These are phyloP conservation scores for Acanthurus tractus DNA, from an alignment of 2,797 vertebrate genomes.

Conservation along the genomic window DNA sequence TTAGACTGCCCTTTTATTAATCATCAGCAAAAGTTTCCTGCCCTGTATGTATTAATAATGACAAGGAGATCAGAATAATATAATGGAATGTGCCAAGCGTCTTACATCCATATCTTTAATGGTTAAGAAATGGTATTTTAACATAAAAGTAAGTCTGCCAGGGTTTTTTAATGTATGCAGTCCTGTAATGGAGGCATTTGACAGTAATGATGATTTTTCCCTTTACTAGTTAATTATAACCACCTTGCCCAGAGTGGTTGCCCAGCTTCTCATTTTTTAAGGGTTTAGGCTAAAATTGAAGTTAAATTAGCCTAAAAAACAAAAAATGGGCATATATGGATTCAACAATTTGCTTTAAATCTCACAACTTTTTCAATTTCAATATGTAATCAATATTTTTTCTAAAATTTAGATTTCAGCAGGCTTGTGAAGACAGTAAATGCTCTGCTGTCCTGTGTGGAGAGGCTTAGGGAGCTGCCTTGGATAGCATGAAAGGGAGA, in stretches of 20 bases:
- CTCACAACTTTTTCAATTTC: slow-evolving; percentile 24
- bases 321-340: background rate
- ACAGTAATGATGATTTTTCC: background rate
- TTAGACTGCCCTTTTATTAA: slow-evolving; percentile 35
- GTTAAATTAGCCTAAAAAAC: background rate
- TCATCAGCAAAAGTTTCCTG: slow-evolving; percentile 27
- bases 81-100: background rate
- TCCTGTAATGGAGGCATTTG: background rate
- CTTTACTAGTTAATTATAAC: background rate
- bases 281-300: background rate
- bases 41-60: slow-evolving; percentile 9
- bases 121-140: background rate
- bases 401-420: slow-evolving; percentile 42
- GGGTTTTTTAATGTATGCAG: background rate
- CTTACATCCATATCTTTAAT: slow-evolving; percentile 4
- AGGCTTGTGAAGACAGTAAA: slow-evolving; percentile 61
- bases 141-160: background rate
- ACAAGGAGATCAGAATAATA: slow-evolving; percentile 26
- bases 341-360: slow-evolving; percentile 32
- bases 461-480: slow-evolving; percentile 69
- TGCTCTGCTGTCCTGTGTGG: slow-evolving; percentile 60
- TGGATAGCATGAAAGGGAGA: slow-evolving; percentile 71
- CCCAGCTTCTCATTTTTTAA: background rate
- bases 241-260: background rate
- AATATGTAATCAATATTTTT: slow-evolving; percentile 15